These are phyloP conservation scores for Antrozous pallidus DNA, from an alignment of 2,797 vertebrate species.

Conservation along the genomic window DNA sequence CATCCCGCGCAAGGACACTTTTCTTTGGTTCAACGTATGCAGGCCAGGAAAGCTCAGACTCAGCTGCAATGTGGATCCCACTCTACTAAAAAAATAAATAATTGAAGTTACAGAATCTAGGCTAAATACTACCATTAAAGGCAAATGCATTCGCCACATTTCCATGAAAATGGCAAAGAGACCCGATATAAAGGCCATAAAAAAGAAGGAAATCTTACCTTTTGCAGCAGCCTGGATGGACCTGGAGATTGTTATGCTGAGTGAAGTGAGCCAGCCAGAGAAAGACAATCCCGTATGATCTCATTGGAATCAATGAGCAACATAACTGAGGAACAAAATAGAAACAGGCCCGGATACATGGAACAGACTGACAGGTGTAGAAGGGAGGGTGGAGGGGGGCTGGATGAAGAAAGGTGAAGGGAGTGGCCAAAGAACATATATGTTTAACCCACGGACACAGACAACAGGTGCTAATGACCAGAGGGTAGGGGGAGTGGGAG, in stretches of 20 bases:
- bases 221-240: not conserved
- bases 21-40: not conserved
- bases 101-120: not conserved
- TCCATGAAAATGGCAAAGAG: not conserved
- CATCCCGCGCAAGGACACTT: not conserved
- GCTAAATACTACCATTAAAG: not conserved
- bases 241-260: not conserved
- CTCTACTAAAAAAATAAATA: not conserved
- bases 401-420: not conserved
- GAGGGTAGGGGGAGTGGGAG: not conserved
- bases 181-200: not conserved
- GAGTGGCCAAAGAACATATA: not conserved
- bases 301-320: not conserved
- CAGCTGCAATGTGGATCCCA: not conserved
- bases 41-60: not conserved
- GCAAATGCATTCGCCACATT: not conserved
- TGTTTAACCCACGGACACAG: not conserved
- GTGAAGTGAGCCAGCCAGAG: not conserved
- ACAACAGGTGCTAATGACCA: not conserved
- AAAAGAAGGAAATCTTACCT: not conserved
- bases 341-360: not conserved
- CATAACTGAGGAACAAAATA: not conserved
- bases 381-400: not conserved
- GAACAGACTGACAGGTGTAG: not conserved
- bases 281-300: not conserved